Percentiles rank a stretch among this genome's conserved stretches.
Conservation (phyloP, 1,140 invertebrate species). For the Alviniconcha marisindica region DNA sequence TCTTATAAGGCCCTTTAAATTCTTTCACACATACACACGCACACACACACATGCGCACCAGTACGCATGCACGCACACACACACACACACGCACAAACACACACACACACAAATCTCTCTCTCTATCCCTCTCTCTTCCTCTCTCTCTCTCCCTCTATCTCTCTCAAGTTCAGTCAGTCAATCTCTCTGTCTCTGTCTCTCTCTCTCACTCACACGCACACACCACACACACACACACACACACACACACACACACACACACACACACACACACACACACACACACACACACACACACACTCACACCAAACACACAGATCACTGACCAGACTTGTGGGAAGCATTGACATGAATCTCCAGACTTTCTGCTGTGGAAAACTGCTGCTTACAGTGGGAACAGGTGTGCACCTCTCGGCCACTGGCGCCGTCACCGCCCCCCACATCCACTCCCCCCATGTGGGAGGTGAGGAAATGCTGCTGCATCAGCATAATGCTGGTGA, state of each 20-base stretch:
- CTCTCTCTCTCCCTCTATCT: too few relatives aligned
- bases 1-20: too few relatives aligned
- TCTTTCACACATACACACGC: too few relatives aligned
- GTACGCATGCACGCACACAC: too few relatives aligned
- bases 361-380: conserved; percentile 70
- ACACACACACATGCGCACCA: too few relatives aligned
- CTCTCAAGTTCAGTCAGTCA: too few relatives aligned
- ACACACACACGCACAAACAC: too few relatives aligned
- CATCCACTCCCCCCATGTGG: conserved; percentile 59
- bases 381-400: conserved; percentile 73
- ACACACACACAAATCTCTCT: too few relatives aligned
- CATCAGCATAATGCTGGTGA: conserved; percentile 56
- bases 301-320: background rate
- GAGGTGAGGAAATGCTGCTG: conserved; percentile 72
- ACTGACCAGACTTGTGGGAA: conserved; percentile 69
- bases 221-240: conserved; percentile 16
- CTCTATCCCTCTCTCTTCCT: too few relatives aligned
- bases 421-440: background rate
- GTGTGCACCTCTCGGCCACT: conserved; percentile 54
- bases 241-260: conserved; percentile 6
- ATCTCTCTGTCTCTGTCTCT: too few relatives aligned
- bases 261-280: conserved; percentile 18
- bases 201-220: too few relatives aligned
- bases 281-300: background rate
- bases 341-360: conserved; percentile 72